Base-by-base conservation (phyloP, 2,113 vertebrate genomes). In the Heterotis niloticus region DNA sequence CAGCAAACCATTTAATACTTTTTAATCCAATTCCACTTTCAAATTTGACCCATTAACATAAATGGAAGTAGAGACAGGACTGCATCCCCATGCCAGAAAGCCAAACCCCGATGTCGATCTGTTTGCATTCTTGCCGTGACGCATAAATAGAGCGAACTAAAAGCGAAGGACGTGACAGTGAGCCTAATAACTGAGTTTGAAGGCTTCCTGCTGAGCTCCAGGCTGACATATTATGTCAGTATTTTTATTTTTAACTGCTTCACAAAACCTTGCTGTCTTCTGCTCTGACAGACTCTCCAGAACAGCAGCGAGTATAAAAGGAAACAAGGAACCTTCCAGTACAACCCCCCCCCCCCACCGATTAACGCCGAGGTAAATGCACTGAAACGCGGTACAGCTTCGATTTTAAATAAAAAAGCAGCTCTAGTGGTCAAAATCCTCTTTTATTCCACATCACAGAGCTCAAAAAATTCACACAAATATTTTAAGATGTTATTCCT, bases 81-180 rank as follows among this genome's bases (percentile, higher is more conserved):
- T 28, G 11, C 7, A 10, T 10, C 60, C 60, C 60, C 60, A 13
- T 20, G 5, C 60, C 60, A 23, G 10, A 54, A 29, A 44, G 57
- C 26, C 75, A 44, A 9, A 64, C 56, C 2, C 26, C n/a, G 57
- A 20, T 20, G 20, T 4, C 44, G 16, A 14, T 5, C 5, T 76
- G 59, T 44, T 64, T 28, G 26, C 28, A 10, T 18, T 76, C 34
- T 18, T 18, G 28, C 62, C 60, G 24, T 60, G 28, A 26, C 14
- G 14, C 44, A 24, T 62, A 76, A n/a, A 62, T 76, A 64, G 62
- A 16, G 23, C 13, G 54, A 75, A 59, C 56, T 62, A 60, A 65
- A 26, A n/a, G 52, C 16, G 28, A 60, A 18, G 70, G 51, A 75
- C 5, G 24, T 76, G 75, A 76, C 75, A 76, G 26, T 64, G 26